Conservation (phyloP, 2,888 invertebrate genomes). For the Halictus ligatus region DNA sequence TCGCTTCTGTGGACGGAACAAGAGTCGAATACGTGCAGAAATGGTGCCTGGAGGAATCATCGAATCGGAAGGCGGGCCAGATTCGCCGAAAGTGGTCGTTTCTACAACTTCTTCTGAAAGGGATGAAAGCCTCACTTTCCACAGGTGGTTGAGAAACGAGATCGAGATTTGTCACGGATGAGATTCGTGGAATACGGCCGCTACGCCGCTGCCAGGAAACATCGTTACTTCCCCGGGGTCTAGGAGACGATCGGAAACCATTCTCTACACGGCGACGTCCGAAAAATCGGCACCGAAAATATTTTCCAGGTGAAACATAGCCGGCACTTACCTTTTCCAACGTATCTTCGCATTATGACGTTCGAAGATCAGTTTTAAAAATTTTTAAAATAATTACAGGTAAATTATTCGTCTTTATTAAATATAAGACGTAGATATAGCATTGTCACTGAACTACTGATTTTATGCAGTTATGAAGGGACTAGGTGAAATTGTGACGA, state of each 20-base stretch:
- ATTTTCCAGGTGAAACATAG: neutral
- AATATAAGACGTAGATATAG: neutral
- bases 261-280: neutral
- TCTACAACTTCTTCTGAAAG: constrained; percentile 22
- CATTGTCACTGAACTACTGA: no score
- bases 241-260: constrained; percentile 33
- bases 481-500: no score
- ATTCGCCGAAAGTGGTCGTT: constrained; percentile 23
- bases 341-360: neutral
- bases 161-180: constrained; percentile 62
- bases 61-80: neutral
- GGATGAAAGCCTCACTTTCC: constrained; percentile 34
- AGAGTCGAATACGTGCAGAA: neutral
- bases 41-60: constrained; percentile 10
- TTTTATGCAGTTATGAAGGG: no score
- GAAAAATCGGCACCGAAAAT: neutral
- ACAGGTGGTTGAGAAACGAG: constrained; percentile 66
- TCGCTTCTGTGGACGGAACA: neutral
- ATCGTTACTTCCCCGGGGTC: constrained; percentile 45
- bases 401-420: neutral
- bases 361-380: neutral
- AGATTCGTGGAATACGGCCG: constrained; percentile 41
- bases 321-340: neutral
- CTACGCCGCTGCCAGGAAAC: constrained; percentile 31
- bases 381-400: neutral